Evolutionary conservation across 2,113 vertebrate genomes (phyloP), one percentile per base, ranked within the genome.

Genomic region (Mesocricetus auratus): DNA sequence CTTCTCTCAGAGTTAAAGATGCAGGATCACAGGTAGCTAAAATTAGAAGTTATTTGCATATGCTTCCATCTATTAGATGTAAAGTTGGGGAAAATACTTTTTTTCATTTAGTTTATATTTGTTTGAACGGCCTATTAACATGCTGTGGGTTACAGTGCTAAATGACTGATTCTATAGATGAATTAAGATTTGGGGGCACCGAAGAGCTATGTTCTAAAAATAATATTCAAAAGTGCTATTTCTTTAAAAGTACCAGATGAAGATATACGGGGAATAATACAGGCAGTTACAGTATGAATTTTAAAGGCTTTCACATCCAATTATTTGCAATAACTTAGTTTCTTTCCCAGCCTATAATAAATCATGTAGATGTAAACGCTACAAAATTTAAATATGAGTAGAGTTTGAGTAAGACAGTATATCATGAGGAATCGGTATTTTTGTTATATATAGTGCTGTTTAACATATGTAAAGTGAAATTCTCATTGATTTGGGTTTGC

Each of bases 1-100:
- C 98, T 98, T 98, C 97, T 95, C 97, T 98, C 92, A 81, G 91
- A 97, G 96, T 98, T 95, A 96, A 98, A 98, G 97, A 95, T 83
- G 94, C 47, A 91, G 91, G 98, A 98, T 96, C 98, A 95, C 97
- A 97, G 96, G 95, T 96, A 97, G 91, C 97, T 98, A 98, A 98
- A 98, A 91, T 98, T 97, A 97, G 90, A 94, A 97, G 73, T 75
- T 96, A 94, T 97, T 98, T 98, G 83, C 97, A 98, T 98, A 95
- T 69, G 97, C 96, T 94, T 97, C 97, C 95, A 96, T 94, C 94
- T 92, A 96, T 95, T 96, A 93, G 96, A 98, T 97, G 94, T 94
- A 96, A 88, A 96, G 42, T 97, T 97, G 86, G 88, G 86, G n/a
- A 24, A 95, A 96, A 96, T 82, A 86, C 56, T 21, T 33, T 58